Evolutionary conservation across 1,140 invertebrate species (phyloP), one percentile per base, ranked within the genome.

Genomic region (Panulirus ornatus): DNA sequence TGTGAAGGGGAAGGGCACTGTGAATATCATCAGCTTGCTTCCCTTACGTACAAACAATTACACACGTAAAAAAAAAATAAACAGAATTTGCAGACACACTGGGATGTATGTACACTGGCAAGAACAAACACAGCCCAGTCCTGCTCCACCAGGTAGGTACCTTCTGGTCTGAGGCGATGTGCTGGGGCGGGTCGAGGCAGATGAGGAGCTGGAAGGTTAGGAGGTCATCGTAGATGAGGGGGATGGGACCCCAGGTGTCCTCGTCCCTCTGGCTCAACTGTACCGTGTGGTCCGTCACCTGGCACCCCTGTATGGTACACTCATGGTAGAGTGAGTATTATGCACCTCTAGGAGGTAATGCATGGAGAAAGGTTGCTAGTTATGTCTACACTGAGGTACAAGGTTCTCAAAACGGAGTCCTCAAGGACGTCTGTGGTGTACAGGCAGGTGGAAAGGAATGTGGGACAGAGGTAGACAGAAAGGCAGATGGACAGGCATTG

Each of bases 211-310:
- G 91, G 78, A 88, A 92, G 54, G 88, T 92, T n/a, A 92, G 85
- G 54, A 92, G 91, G 73, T 92, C 91, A 70, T 92, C 91, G 76
- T 92, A 92, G 42, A 92, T 91, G 19, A 79, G 85, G 38, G 89
- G 91, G 38, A 92, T 83, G 38, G 88, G 88, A 8, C 91, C 91
- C 91, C 91, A 92, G 19, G 73, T 73, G 27, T 91, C 89, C n/a
- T 84, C 63, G 16, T 90, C 84, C 27, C 89, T 79, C 38, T 84
- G n/a, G 27, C 66, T 91, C 66, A 92, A 51, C 38, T 91, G 91
- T n/a, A 92, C 91, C 0, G 91, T 92, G 85, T 92, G 91, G 27
- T 92, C 91, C 40, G 84, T 78, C 19, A 85, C 30, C 78, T 88
- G 88, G 79, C 91, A 92, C 14, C 91, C 91, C 91, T 92, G 83